These are phyloP conservation scores for Microtus richardsoni DNA, from an alignment of 2,113 vertebrate genomes.

Conservation along the genomic window DNA sequence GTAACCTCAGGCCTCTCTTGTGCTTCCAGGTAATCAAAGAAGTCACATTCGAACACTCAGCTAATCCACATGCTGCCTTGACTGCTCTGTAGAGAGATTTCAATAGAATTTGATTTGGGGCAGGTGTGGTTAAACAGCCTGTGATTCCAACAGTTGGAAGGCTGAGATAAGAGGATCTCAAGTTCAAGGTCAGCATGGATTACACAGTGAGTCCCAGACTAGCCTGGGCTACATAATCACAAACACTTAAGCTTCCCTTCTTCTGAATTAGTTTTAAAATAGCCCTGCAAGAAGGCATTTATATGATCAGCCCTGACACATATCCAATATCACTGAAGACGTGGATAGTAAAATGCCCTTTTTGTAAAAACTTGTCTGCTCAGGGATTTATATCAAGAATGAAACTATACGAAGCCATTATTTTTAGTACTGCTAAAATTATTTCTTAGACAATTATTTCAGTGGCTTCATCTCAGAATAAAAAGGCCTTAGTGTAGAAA, in stretches of 20 bases:
- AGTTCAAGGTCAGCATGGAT: neutral
- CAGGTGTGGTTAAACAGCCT: neutral
- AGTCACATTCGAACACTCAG: conserved; percentile 24
- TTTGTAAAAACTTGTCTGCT: conserved; percentile 9
- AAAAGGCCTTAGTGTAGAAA: conserved; percentile 33
- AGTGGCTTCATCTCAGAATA: conserved; percentile 25
- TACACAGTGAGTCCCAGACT: neutral
- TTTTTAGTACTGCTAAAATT: conserved; percentile 59
- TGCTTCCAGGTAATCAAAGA: neutral
- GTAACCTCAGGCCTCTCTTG: neutral
- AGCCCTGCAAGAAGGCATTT: neutral
- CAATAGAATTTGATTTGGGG: conserved; percentile 26
- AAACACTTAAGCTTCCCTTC: neutral
- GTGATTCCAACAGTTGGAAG: neutral
- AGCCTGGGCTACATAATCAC: neutral
- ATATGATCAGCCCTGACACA: conserved; percentile 10
- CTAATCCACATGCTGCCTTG: conserved; percentile 25
- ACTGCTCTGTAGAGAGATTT: neutral
- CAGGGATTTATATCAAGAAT: conserved; percentile 29
- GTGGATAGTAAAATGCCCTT: conserved; percentile 12
- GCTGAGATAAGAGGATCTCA: neutral
- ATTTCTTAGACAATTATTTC: conserved; percentile 57
- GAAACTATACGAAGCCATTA: conserved; percentile 19
- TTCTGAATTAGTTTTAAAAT: conserved; percentile 59
- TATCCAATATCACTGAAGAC: conserved; percentile 27